Evolutionary conservation across 2,888 invertebrate species (phyloP), one percentile per base, ranked within the genome.

Genomic region (Sylvicola cinctus): DNA sequence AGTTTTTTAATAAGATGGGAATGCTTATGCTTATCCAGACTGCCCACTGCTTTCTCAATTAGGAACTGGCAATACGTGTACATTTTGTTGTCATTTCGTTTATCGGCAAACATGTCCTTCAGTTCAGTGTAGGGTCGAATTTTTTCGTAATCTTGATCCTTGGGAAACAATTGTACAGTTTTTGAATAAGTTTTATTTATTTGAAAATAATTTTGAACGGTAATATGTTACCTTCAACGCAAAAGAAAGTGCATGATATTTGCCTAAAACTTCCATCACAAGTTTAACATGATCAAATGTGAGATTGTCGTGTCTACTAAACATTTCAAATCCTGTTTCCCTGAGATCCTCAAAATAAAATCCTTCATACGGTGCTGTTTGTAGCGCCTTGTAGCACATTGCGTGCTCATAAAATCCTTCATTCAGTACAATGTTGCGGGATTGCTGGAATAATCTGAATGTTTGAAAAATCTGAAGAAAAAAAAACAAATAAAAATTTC

Each of bases 341-440:
- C 49, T 46, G 16, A 64, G 45, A 43, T 65, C 64, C 42, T 62
- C 62, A 53, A 64, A 52, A 13, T 61, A 57, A 13, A 64, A 59
- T 14, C 59, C 51, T 43, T 63, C 60, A 29, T 51, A 42, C 28
- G 46, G 46, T 10, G 61, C 61, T 1, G 51, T 48, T 5, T 40
- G 45, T 10, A 47, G 38, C 2, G 39, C 44, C 14, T 38, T 39
- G 12, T 43, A 43, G 20, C 47, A 51, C 3, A 32, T 39, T 3
- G 51, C 47, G 25, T 45, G 41, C 28, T 51, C 48, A 23, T 38
- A 37, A 35, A 54, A 55, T 2, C 46, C 35, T n/a, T 16, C 42
- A 4, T 44, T 30, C 26, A 29, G 5, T 28, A 31, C 29, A 33
- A n/a, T n/a, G n/a, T n/a, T n/a, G n/a, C n/a, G n/a, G n/a, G n/a